Conservation (phyloP, 2,113 vertebrate species). For the Malurus melanocephalus region DNA sequence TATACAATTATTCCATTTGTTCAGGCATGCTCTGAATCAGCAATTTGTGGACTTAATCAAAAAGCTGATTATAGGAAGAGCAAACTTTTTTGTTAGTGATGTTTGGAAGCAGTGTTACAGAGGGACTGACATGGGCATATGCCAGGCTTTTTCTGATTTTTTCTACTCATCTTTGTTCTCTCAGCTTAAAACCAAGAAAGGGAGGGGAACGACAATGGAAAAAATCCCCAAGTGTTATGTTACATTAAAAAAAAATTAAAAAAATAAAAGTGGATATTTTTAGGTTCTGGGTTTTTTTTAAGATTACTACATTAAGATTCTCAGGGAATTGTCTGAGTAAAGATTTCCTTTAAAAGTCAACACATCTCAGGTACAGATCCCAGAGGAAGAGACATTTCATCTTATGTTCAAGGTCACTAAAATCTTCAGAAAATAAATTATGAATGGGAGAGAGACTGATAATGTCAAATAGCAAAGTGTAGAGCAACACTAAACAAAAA, state of each 20-base stretch:
- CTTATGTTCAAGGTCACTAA: slow-evolving; percentile 54
- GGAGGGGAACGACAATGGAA: not conserved
- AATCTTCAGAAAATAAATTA: slow-evolving; percentile 52
- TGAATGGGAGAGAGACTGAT: not conserved
- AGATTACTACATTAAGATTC: slow-evolving; percentile 41
- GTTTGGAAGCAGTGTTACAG: not conserved
- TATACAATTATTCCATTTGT: not conserved
- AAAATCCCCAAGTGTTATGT: not conserved
- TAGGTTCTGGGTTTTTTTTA: not conserved
- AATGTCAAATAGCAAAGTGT: not conserved
- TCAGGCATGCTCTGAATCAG: not conserved
- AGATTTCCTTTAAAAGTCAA: slow-evolving; percentile 45
- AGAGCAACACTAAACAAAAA: not conserved
- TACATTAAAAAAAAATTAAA: not conserved
- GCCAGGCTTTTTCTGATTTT: not conserved
- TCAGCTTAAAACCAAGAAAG: not conserved
- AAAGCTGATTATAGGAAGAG: not conserved
- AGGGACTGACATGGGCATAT: not conserved
- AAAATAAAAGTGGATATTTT: not conserved
- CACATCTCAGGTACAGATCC: slow-evolving; percentile 16
- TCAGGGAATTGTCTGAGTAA: not conserved
- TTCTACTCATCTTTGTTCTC: not conserved
- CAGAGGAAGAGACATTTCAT: slow-evolving; percentile 20
- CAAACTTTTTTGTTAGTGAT: not conserved
- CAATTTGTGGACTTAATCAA: not conserved